Conservation (phyloP, 2,113 vertebrate species). For the Lucifuga dentata region DNA sequence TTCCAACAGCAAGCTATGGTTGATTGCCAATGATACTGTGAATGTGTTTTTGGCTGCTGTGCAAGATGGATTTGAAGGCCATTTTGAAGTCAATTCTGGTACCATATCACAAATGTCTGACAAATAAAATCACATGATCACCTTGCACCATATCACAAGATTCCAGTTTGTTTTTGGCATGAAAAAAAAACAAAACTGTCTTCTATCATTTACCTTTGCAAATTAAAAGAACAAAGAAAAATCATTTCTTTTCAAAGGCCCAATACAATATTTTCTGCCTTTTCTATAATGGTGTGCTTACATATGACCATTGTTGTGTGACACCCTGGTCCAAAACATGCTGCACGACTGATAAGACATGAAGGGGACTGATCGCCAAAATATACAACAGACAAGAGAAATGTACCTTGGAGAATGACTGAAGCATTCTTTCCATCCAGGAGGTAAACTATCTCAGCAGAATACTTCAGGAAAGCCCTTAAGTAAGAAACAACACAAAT, state of each 20-base stretch:
- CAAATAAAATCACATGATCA: no score
- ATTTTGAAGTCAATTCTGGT: not conserved
- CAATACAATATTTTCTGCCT: no score
- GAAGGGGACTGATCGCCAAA: not conserved
- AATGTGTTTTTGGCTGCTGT: not conserved
- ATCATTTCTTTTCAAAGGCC: no score
- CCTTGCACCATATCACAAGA: no score
- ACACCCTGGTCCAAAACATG: no score
- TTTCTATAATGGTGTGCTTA: no score
- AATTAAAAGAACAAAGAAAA: not conserved
- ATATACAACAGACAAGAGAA: not conserved
- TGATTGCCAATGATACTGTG: not conserved
- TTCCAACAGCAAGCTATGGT: no score
- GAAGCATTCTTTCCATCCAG: conserved; percentile 90
- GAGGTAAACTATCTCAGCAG: conserved; percentile 91
- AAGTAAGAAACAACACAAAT: conserved; percentile 15
- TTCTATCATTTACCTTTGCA: no score
- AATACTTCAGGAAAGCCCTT: conserved; percentile 90
- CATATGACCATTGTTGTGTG: no score
- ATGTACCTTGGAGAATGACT: conserved; percentile 91
- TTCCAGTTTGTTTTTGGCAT: no score
- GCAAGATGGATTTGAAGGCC: not conserved
- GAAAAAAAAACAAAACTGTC: not conserved
- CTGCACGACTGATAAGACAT: no score
- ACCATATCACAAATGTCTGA: not conserved